Evolutionary conservation across 2,888 invertebrate genomes (phyloP).

Genomic region (Agriopis aurantiaria): DNA sequence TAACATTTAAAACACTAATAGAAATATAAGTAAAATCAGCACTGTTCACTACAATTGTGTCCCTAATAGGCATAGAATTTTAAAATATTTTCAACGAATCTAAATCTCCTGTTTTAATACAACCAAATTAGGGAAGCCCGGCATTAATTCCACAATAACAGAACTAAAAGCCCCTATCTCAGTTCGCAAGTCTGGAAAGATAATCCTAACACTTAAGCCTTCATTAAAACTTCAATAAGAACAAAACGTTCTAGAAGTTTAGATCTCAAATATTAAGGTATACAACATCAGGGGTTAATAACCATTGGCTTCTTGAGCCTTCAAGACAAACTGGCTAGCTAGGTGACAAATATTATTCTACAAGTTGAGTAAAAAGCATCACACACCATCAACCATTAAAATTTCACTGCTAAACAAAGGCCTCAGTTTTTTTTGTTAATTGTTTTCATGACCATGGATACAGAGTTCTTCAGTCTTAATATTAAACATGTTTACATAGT

Average conservation of each 20-base stretch:
- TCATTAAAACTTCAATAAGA: conserved; percentile 35
- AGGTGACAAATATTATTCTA: neutral
- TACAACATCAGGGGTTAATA: conserved; percentile 31
- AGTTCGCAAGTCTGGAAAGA: conserved; percentile 33
- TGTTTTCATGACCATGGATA: too few relatives aligned
- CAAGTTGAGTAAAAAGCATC: too few relatives aligned
- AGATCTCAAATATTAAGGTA: conserved; percentile 32
- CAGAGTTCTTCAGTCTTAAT: too few relatives aligned
- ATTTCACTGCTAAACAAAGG: too few relatives aligned
- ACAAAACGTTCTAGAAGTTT: conserved; percentile 32
- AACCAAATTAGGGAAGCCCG: conserved; percentile 10
- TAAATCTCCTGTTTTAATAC: conserved; percentile 6
- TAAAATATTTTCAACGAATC: conserved; percentile 3
- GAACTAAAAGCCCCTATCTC: conserved; percentile 28
- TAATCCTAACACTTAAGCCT: conserved; percentile 36
- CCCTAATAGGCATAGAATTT: neutral
- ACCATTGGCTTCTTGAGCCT: conserved; percentile 24
- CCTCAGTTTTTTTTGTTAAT: too few relatives aligned
- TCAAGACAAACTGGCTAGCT: conserved; percentile 2
- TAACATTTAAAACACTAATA: too few relatives aligned
- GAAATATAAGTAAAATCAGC: too few relatives aligned
- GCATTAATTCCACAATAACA: conserved; percentile 23
- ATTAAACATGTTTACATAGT: too few relatives aligned
- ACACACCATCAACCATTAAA: too few relatives aligned
- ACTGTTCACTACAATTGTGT: neutral